Base-by-base conservation (phyloP, 1,140 invertebrate genomes). In the Oryzaephilus surinamensis region DNA sequence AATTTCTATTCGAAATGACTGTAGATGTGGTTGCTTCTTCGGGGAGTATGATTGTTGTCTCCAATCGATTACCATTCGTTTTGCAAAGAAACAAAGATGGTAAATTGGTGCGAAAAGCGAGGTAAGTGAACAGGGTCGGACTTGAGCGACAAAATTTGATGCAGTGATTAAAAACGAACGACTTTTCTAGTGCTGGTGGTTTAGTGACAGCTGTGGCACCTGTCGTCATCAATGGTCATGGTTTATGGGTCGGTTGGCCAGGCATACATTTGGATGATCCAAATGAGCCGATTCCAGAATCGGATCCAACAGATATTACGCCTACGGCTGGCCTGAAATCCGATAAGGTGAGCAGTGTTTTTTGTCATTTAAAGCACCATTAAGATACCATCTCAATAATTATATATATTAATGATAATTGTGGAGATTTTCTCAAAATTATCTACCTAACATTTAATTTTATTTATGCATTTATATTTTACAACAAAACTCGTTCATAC, bases 181-280 rank as follows among this genome's bases (percentile, higher is more conserved):
- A n/a, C 32, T 38, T 41, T 58, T 64, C 6, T 52, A 87, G 84
- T 60, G 87, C 86, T 53, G 87, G 87, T 38, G 87, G 87, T 41
- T 65, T 92, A 36, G 88, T 92, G 8, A 93, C 87, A 3, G 88
- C 88, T 3, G 85, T 93, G 10, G 87, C 85, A 24, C 86, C 88
- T 0, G 85, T 91, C 5, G 86, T 91, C 1, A 83, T 89, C 38
- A 76, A 79, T 48, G 77, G 82, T 40, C 76, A 76, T 52, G 87
- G 87, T 15, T 70, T 87, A 13, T 92, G 87, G 88, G 84, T 92
- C 31, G 88, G 87, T 43, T 91, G 87, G 87, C 81, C 87, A 0
- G 87, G 87, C 3, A 77, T 88, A 38, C 82, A 87, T 55, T 65
- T 82, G 43, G 74, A 81, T 29, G 73, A 87, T 54, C 72, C 72